These are phyloP conservation scores for Nothocercus nigrocapillus DNA, from an alignment of 2,113 vertebrate genomes.

Conservation along the genomic window DNA sequence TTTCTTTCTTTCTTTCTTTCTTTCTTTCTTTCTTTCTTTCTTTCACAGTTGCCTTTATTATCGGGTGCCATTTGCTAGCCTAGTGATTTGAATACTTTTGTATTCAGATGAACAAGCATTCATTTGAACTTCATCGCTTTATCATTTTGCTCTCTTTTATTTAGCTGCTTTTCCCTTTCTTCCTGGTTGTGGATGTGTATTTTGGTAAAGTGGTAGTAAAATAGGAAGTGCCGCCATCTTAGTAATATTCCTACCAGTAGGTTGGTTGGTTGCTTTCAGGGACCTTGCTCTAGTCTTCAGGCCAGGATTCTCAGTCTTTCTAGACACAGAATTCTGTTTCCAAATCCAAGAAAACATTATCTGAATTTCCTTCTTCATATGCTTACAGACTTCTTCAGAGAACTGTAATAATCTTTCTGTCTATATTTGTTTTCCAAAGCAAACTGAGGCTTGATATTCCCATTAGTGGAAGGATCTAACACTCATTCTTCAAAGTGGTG, in stretches of 20 bases:
- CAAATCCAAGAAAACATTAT: not conserved
- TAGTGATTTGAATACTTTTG: not conserved
- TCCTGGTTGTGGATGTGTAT: not conserved
- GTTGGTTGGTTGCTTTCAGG: not conserved
- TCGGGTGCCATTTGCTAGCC: not conserved
- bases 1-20: not conserved
- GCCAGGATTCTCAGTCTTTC: not conserved
- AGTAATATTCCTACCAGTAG: not conserved
- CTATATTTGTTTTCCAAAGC: not conserved
- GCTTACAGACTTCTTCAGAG: not conserved
- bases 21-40: not conserved
- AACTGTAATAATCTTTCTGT: not conserved
- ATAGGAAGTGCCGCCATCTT: not conserved
- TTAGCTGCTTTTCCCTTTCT: not conserved
- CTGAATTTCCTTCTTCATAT: not conserved
- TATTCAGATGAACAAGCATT: not conserved
- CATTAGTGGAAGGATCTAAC: not conserved
- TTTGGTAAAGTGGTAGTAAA: not conserved
- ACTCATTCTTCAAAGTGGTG: not conserved
- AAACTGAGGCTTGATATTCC: not conserved
- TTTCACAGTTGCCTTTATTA: not conserved
- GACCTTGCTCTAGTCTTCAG: not conserved
- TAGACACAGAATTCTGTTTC: not conserved
- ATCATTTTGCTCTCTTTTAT: not conserved
- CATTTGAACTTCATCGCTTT: not conserved